Base-by-base conservation (phyloP, 1,140 invertebrate species). In the Bombus soroeensis region DNA sequence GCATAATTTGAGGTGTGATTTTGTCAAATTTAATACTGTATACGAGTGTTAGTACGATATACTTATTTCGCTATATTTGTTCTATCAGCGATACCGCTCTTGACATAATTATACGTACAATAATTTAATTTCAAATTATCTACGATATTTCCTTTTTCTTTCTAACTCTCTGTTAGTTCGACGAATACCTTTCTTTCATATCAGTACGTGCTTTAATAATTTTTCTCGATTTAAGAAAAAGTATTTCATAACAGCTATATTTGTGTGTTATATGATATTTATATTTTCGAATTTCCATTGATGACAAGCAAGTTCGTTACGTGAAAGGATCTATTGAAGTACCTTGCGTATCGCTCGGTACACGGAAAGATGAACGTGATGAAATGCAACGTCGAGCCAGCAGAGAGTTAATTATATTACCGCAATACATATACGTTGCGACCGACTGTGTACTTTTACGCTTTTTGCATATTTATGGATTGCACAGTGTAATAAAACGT, bases 371-470 rank as follows among this genome's bases (percentile, higher is more conserved):
- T 15, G 39, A 43, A 73, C 4, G 47, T 41, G 53, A 28, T 59
- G 25, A 59, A 72, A 73, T 41, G 32, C 37, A 53, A 81, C 53
- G 18, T 43, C 43, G 79, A 81, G 68, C 41, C 66, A 81, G 53
- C n/a, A 22, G 39, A 59, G 47, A 22, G 62, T 78, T 78, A 71
- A 81, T 70, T 81, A 57, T 71, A 57, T 81, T 70, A 70, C 64
- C 43, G n/a, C 41, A 4, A 39, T 62, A 18, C n/a, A 34, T 34
- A 32, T 25, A 39, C 18, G 9, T 59, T 57, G 43, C 41, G 34
- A 37, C 32, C 12, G 53, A 34, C 28, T n/a, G 5, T 39, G 39
- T 53, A 53, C 28, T 32, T 32, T 62, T 64, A 59, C n/a, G 47
- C 47, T 81, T 81, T 59, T 62, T 59, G 53, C 57, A 74, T 62